Evolutionary conservation across 2,797 vertebrate genomes (phyloP).

Genomic region (Cyclopterus lumpus): DNA sequence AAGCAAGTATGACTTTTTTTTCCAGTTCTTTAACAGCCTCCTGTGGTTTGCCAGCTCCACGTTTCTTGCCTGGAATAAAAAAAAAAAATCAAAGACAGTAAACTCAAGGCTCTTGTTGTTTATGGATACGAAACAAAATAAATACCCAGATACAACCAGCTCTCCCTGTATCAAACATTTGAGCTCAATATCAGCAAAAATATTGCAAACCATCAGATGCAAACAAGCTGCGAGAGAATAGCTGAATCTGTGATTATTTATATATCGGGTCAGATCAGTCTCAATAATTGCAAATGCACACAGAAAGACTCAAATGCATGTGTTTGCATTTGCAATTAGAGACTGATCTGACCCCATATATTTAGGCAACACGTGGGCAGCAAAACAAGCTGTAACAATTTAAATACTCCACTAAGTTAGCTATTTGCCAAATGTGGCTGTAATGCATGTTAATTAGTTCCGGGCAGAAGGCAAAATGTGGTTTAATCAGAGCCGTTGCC

Average conservation of each 20-base stretch:
- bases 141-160: not conserved
- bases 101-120: not conserved
- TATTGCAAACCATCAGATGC: not conserved
- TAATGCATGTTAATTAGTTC: not conserved
- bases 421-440: not conserved
- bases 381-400: not conserved
- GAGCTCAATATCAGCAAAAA: not conserved
- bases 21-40: not conserved
- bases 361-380: not conserved
- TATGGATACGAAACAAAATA: not conserved
- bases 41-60: not conserved
- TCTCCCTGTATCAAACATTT: not conserved
- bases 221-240: not conserved
- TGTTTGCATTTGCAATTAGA: no score
- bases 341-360: no score
- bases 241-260: not conserved
- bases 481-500: no score
- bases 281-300: no score
- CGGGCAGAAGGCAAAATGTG: not conserved
- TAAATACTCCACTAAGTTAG: not conserved
- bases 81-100: not conserved
- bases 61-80: conserved; percentile 38
- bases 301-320: no score
- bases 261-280: no score
- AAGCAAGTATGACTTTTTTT: conserved; percentile 3